These are phyloP conservation scores for Xylota segnis DNA, from an alignment of 2,888 invertebrate species.

Conservation along the genomic window DNA sequence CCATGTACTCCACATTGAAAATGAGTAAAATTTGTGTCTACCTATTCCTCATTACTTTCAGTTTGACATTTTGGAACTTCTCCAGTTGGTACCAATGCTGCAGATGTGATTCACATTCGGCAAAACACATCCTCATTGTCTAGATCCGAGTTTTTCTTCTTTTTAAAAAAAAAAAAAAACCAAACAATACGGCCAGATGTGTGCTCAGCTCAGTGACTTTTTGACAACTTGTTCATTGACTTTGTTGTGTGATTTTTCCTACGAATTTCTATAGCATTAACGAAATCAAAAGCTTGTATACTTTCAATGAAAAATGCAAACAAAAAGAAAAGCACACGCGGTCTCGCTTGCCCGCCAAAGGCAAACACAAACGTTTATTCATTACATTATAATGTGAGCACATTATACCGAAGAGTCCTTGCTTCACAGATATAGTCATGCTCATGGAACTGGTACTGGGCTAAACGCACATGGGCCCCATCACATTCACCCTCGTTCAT, in stretches of 20 bases:
- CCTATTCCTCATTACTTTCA: no score
- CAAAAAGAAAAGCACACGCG: conserved; percentile 73
- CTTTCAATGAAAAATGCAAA: conserved; percentile 62
- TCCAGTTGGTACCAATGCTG: background rate
- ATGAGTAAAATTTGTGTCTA: no score
- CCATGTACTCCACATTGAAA: no score
- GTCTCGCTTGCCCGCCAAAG: conserved; percentile 37
- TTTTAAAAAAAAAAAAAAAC: background rate
- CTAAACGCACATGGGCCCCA: conserved; percentile 49
- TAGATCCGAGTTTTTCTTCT: background rate
- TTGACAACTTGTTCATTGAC: conserved; percentile 34
- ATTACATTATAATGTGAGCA: conserved; percentile 43
- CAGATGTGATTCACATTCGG: background rate
- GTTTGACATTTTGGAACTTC: no score
- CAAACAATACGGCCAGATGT: conserved; percentile 61
- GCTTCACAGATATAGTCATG: background rate
- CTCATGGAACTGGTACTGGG: no score
- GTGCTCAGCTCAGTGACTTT: conserved; percentile 57
- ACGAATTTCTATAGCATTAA: conserved; percentile 18
- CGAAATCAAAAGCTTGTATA: conserved; percentile 60
- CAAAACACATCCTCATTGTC: background rate
- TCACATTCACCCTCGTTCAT: conserved; percentile 29
- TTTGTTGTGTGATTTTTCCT: conserved; percentile 35
- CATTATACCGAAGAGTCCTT: conserved; percentile 37
- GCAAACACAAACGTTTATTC: conserved; percentile 55